Percentiles rank a stretch among this genome's conserved stretches.
Conservation (phyloP, 1,140 invertebrate genomes). For the Micrasema longulum region DNA sequence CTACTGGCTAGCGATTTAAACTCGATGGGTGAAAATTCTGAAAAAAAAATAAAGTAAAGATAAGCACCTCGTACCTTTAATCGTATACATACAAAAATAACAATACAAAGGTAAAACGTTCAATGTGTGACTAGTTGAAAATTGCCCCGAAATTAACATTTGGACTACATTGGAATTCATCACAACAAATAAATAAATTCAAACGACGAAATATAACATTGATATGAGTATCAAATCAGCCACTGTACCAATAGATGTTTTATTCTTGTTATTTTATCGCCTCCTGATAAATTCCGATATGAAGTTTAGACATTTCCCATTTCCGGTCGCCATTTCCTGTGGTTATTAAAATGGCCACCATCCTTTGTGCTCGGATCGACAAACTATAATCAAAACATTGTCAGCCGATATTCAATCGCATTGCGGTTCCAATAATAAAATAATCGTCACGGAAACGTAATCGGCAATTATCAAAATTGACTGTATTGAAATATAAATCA, state of each 20-base stretch:
- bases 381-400: slow-evolving; percentile 2
- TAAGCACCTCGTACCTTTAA: too few relatives aligned
- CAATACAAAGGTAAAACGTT: too few relatives aligned
- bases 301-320: slow-evolving; percentile 23
- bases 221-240: not conserved
- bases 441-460: slow-evolving; percentile 6
- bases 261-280: slow-evolving; percentile 12
- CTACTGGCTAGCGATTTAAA: too few relatives aligned
- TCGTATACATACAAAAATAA: too few relatives aligned
- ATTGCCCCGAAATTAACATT: too few relatives aligned
- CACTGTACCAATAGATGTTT: slow-evolving; percentile 20
- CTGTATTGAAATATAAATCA: not conserved
- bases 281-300: slow-evolving; percentile 25
- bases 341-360: slow-evolving; percentile 32
- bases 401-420: slow-evolving; percentile 13
- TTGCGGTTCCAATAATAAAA: slow-evolving; percentile 20
- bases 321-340: slow-evolving; percentile 24
- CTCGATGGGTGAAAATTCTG: too few relatives aligned
- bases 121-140: too few relatives aligned
- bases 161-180: too few relatives aligned
- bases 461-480: slow-evolving; percentile 22
- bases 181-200: too few relatives aligned
- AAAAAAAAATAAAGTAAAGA: too few relatives aligned
- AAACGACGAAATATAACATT: too few relatives aligned
- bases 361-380: slow-evolving; percentile 23